Evolutionary conservation across 23 tunicate genomes (phyloP), one percentile per base, ranked within the genome.

Genomic region (Styela plicata): DNA sequence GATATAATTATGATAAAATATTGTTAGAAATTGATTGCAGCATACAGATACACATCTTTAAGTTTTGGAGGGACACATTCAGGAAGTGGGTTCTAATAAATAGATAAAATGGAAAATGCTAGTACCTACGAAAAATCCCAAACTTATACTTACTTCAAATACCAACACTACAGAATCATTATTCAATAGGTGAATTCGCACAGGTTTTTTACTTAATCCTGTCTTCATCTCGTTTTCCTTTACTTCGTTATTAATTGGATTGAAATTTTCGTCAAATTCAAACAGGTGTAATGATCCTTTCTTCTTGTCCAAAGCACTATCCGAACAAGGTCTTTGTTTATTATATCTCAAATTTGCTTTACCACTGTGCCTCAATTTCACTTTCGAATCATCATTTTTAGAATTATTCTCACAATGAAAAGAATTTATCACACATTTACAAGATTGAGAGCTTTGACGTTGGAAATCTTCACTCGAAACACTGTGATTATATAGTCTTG

Each of bases 141-240:
- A n/a, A 32, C 17, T 24, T 0, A 32, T 16, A 65, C 90, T 86
- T 83, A 91, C 97, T 33, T 91, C 97, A 78, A 91, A 91, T 24
- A 91, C 97, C 27, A 91, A 82, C 23, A 91, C 66, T 52, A 91
- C 81, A 22, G 90, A 91, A 25, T 91, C 90, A 64, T 89, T 89
- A 53, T 78, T 91, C 5, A 91, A 84, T 21, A 91, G 84, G 82
- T 85, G 97, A 10, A 91, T 87, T 1, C 97, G 90, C 33, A 91
- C 97, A 0, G 97, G 97, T 64, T 91, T 91, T 74, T 91, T 91
- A 75, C 97, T 89, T 21, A 71, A 28, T 30, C 23, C 37, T 19
- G 77, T 30, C 34, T 71, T 71, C 77, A 71, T 71, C 13, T 44
- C 57, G 13, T 5, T 44, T 7, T 44, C 57, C 57, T 44, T 44